These are phyloP conservation scores for Zygaena filipendulae DNA, from an alignment of 2,888 invertebrate species.

Conservation along the genomic window DNA sequence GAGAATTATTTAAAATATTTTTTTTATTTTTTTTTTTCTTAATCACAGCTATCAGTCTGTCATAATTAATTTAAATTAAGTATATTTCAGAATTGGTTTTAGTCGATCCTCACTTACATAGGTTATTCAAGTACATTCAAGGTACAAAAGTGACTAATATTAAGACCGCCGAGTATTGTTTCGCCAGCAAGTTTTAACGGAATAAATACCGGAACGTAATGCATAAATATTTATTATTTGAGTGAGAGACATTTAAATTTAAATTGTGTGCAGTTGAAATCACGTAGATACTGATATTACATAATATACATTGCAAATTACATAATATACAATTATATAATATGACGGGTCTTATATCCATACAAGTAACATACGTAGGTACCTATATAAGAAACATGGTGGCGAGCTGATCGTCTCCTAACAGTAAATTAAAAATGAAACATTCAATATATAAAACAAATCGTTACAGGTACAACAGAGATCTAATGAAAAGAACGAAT, in stretches of 20 bases:
- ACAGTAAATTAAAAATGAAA: constrained; percentile 55
- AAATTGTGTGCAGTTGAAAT: too few relatives aligned
- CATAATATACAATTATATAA: too few relatives aligned
- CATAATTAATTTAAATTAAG: constrained; percentile 68
- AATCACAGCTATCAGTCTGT: constrained; percentile 70
- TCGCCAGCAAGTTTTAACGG: constrained; percentile 42
- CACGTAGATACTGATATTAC: too few relatives aligned
- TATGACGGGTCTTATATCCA: too few relatives aligned
- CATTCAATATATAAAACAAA: constrained; percentile 56
- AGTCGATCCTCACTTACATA: constrained; percentile 58
- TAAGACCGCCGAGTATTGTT: constrained; percentile 63
- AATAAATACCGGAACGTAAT: too few relatives aligned
- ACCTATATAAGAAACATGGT: constrained; percentile 45
- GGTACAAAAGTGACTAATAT: constrained; percentile 67
- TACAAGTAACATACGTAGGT: too few relatives aligned
- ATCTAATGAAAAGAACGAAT: constrained; percentile 66
- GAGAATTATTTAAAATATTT: constrained; percentile 69
- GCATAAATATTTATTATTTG: too few relatives aligned
- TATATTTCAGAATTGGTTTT: constrained; percentile 68
- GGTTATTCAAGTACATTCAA: constrained; percentile 54
- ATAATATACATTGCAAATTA: too few relatives aligned
- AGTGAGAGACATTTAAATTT: too few relatives aligned
- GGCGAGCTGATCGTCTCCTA: constrained; percentile 44
- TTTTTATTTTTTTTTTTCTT: too few relatives aligned
- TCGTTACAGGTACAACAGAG: constrained; percentile 68